These are phyloP conservation scores for Ginglymostoma cirratum DNA, from an alignment of 2,113 vertebrate genomes.

Conservation along the genomic window DNA sequence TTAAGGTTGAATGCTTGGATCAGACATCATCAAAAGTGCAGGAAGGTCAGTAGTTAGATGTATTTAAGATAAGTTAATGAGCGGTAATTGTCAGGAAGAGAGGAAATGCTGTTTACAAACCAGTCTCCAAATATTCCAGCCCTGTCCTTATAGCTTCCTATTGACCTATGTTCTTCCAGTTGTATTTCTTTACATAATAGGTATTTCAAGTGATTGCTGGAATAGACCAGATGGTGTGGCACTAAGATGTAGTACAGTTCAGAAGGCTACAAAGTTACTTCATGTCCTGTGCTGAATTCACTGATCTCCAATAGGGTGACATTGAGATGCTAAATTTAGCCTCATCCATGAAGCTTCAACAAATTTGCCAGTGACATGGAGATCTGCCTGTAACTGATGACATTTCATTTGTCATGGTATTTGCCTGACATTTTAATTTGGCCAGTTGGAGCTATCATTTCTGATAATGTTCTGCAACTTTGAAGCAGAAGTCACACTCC, in stretches of 20 bases:
- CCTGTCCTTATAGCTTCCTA: neutral
- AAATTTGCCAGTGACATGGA: neutral
- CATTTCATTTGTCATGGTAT: neutral
- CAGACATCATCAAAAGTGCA: neutral
- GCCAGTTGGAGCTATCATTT: neutral
- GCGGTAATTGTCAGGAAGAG: constrained; percentile 27
- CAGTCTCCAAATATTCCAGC: neutral
- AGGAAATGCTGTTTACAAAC: constrained; percentile 21
- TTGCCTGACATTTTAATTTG: neutral
- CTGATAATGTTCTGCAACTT: neutral
- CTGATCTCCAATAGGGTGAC: neutral
- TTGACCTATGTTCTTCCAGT: neutral
- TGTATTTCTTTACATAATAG: neutral
- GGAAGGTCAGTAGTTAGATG: neutral
- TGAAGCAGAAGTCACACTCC: neutral
- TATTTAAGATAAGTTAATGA: constrained; percentile 28
- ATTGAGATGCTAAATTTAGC: neutral
- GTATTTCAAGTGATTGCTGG: neutral
- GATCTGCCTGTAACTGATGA: neutral
- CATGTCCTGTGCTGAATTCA: neutral
- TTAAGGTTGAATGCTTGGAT: neutral
- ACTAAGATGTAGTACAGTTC: neutral
- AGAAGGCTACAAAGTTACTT: neutral
- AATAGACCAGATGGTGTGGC: neutral
- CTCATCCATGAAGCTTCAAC: neutral